Evolutionary conservation across 2,797 vertebrate species (phyloP).

Genomic region (Gymnocypris eckloni): DNA sequence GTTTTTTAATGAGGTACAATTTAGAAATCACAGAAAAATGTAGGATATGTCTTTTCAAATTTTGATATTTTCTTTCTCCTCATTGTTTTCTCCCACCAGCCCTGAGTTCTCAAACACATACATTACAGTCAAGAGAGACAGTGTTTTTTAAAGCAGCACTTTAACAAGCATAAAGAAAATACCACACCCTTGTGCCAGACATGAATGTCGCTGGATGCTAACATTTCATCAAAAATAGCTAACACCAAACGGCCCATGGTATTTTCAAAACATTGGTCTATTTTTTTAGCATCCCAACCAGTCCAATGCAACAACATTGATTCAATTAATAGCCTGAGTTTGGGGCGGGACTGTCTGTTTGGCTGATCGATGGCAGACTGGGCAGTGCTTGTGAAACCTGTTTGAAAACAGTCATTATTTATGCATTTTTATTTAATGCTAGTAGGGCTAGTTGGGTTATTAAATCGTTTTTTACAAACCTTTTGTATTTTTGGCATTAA

Average conservation of each 20-base stretch:
- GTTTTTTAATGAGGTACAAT: neutral
- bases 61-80: neutral
- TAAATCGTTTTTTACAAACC: neutral
- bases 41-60: neutral
- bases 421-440: neutral
- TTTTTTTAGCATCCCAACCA: neutral
- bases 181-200: conserved; percentile 10
- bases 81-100: neutral
- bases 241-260: neutral
- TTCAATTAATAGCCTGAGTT: neutral
- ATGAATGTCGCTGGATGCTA: neutral
- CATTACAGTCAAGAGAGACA: neutral
- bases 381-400: neutral
- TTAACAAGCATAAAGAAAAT: conserved; percentile 10
- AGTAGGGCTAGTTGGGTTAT: neutral
- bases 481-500: conserved; percentile 27
- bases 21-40: neutral
- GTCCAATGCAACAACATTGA: neutral
- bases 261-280: conserved; percentile 9
- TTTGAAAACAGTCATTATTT: neutral
- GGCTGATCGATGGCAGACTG: neutral
- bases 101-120: neutral
- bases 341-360: neutral
- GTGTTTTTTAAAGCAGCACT: neutral
- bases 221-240: neutral